Conservation (phyloP, 1,140 invertebrate genomes). For the Lordiphosa mommai region DNA sequence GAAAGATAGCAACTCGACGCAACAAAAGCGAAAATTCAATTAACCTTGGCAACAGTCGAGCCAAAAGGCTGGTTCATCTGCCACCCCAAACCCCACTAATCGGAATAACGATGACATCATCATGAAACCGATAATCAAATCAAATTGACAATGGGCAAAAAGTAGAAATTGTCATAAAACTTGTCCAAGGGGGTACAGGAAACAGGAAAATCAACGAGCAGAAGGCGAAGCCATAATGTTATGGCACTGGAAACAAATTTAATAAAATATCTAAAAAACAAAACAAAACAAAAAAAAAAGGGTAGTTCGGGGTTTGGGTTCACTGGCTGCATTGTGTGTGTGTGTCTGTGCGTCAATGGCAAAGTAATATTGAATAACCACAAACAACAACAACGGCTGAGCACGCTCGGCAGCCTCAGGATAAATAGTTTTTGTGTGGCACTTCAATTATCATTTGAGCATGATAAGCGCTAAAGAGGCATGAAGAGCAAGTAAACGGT, state of each 20-base stretch:
- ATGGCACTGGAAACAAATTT: constrained; percentile 73
- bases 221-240: constrained; percentile 13
- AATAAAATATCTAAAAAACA: constrained; percentile 63
- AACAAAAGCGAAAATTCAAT: constrained; percentile 57
- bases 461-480: constrained; percentile 75
- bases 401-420: constrained; percentile 64
- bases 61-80: neutral
- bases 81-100: constrained; percentile 29
- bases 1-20: constrained; percentile 42
- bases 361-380: constrained; percentile 74
- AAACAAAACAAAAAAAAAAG: constrained; percentile 45
- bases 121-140: constrained; percentile 51
- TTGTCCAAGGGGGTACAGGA: constrained; percentile 12
- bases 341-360: constrained; percentile 17
- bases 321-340: constrained; percentile 51
- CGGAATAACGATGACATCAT: constrained; percentile 57
- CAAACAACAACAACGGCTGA: constrained; percentile 32
- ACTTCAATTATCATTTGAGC: constrained; percentile 78
- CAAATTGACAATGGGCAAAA: constrained; percentile 55
- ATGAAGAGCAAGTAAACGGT: constrained; percentile 45
- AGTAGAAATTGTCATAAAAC: constrained; percentile 69
- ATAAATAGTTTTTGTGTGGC: constrained; percentile 74
- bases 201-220: constrained; percentile 19
- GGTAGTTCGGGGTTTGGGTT: constrained; percentile 42
- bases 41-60: constrained; percentile 52